phyloP scores from a whole-genome alignment of 2,797 vertebrate genomes.

The Coccyzus lansbergi region DNA sequence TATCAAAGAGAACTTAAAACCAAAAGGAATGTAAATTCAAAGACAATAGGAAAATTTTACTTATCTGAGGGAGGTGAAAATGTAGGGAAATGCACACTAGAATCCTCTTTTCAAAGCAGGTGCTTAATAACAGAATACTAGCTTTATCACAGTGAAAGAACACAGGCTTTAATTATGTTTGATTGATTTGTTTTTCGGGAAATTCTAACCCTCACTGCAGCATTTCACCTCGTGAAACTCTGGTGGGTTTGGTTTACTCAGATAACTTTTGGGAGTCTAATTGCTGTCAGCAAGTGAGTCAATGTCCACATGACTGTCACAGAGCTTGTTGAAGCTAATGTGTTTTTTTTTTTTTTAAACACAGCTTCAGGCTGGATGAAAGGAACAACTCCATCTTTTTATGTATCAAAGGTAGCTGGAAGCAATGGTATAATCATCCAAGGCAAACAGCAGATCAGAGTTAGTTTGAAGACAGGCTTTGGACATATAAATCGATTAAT shows the following conservation, averaged over 20 bases:
- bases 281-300: neutral
- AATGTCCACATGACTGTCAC: neutral
- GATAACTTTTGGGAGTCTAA: neutral
- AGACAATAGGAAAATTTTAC: neutral
- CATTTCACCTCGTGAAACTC: neutral
- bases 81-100: neutral
- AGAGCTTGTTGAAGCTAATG: neutral
- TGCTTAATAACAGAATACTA: neutral
- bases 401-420: neutral
- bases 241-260: neutral
- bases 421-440: conserved; percentile 4
- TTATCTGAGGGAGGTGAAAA: neutral
- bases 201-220: neutral
- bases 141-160: neutral
- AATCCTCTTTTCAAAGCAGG: neutral
- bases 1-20: neutral
- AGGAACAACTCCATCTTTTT: neutral
- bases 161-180: neutral
- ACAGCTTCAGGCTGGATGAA: neutral
- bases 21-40: neutral
- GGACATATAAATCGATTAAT: neutral
- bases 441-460: neutral
- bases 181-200: neutral
- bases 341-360: neutral
- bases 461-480: neutral